Conservation (phyloP, 2,797 vertebrate species). For the Protonibea diacanthus region DNA sequence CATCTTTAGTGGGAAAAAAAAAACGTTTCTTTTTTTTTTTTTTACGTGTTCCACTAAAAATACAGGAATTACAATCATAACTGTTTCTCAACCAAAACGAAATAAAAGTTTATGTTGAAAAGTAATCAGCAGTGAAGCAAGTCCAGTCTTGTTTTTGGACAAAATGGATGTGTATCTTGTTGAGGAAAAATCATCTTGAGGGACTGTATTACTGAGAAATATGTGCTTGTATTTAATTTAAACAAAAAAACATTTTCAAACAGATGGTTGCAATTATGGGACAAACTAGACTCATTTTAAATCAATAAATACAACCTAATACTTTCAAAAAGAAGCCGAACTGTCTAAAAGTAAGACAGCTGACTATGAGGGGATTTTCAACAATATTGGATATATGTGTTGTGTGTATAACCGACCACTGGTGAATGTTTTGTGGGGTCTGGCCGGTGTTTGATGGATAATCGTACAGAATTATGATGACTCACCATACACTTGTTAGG, state of each 20-base stretch:
- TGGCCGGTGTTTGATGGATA: conserved; percentile 10
- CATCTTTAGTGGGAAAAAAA: conserved; percentile 51
- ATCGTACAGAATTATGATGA: conserved; percentile 56
- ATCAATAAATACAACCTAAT: conserved; percentile 44
- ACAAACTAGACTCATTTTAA: conserved; percentile 39
- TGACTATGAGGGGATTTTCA: conserved; percentile 26
- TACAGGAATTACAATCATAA: conserved; percentile 60
- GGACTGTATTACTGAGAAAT: conserved; percentile 47
- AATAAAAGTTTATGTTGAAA: conserved; percentile 66
- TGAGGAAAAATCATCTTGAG: conserved; percentile 46
- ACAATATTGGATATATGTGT: conserved; percentile 4
- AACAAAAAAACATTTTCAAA: conserved; percentile 28
- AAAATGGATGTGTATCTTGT: conserved; percentile 28
- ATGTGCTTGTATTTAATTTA: conserved; percentile 44
- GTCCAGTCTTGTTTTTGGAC: conserved; percentile 59
- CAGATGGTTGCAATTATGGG: conserved; percentile 56
- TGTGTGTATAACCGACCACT: conserved; percentile 20
- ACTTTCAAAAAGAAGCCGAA: conserved; percentile 23
- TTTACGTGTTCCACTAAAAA: conserved; percentile 60
- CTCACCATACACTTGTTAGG: conserved; percentile 99
- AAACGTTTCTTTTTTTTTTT: background rate
- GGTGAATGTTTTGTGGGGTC: conserved; percentile 8
- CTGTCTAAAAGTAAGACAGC: conserved; percentile 2
- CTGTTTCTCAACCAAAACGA: conserved; percentile 65
- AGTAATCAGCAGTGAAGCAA: conserved; percentile 69